Percentiles rank a stretch among this genome's conserved stretches.
These are phyloP conservation scores for Timema podura DNA, from an alignment of 2,888 invertebrate species.

Conservation along the genomic window DNA sequence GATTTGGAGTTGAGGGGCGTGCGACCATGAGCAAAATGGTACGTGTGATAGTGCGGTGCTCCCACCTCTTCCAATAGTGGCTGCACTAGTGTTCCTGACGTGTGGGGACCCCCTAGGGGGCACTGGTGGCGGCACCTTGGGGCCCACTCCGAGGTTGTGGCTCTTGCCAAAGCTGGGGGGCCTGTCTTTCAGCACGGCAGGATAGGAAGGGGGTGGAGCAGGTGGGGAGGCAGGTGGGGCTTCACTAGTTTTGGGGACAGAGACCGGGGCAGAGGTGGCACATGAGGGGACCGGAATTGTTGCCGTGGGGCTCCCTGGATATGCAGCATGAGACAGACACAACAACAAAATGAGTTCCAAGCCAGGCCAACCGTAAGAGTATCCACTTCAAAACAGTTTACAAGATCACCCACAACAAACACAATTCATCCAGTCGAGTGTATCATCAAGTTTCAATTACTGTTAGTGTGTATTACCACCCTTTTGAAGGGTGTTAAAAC, in stretches of 20 bases:
- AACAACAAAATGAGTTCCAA: slow-evolving; percentile 9
- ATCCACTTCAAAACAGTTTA: slow-evolving; percentile 5
- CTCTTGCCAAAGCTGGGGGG: slow-evolving; percentile 27
- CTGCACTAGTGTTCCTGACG: slow-evolving; percentile 16
- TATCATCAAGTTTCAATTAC: neutral
- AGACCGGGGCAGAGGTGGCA: slow-evolving; percentile 21
- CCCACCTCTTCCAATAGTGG: slow-evolving; percentile 23
- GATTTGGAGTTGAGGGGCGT: slow-evolving; percentile 8
- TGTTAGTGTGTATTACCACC: neutral
- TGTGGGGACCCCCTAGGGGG: slow-evolving; percentile 75
- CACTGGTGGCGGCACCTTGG: slow-evolving; percentile 80
- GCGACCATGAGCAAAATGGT: slow-evolving; percentile 21
- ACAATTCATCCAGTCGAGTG: too few species aligned
- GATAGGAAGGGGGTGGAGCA: slow-evolving; percentile 60
- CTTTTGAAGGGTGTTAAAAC: neutral
- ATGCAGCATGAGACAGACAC: slow-evolving; percentile 25
- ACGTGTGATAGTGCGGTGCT: slow-evolving; percentile 19
- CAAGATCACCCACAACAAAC: too few species aligned
- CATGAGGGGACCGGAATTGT: slow-evolving; percentile 32
- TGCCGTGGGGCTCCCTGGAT: slow-evolving; percentile 41
- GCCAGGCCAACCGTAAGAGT: neutral
- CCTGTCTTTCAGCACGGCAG: slow-evolving; percentile 68
- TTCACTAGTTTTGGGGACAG: slow-evolving; percentile 19
- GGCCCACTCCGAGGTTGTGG: slow-evolving; percentile 22
- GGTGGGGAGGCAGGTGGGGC: slow-evolving; percentile 40